Conservation (phyloP, 2,888 invertebrate genomes). For the Nebria salina region DNA sequence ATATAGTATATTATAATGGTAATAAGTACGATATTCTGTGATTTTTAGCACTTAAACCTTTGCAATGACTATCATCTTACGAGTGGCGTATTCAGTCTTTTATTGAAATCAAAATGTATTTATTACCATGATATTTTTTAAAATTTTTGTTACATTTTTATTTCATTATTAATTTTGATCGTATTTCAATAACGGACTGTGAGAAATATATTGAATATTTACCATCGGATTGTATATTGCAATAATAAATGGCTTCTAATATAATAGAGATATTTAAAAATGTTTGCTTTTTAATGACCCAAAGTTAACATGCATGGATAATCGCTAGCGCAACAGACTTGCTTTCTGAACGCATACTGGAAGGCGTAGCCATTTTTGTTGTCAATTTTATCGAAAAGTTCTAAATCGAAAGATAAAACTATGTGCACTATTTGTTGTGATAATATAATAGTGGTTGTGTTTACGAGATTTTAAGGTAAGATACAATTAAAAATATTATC, state of each 20-base stretch:
- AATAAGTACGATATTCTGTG: conserved; percentile 46
- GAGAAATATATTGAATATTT: conserved; percentile 16
- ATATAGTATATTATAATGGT: conserved; percentile 28
- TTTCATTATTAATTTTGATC: conserved; percentile 24
- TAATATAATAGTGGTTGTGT: conserved; percentile 9
- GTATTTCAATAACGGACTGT: conserved; percentile 43
- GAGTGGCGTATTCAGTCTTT: conserved; percentile 39
- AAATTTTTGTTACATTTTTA: conserved; percentile 16
- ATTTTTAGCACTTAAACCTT: conserved; percentile 44
- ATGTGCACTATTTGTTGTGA: conserved; percentile 10
- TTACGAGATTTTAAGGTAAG: conserved; percentile 10
- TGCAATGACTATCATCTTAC: conserved; percentile 45
- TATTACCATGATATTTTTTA: conserved; percentile 27
- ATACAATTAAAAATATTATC: background rate
- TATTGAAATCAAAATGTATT: conserved; percentile 38
- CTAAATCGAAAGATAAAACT: conserved; percentile 16
- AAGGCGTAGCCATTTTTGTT: conserved; percentile 41
- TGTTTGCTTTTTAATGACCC: no score
- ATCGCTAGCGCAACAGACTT: background rate
- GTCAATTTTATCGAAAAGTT: conserved; percentile 30
- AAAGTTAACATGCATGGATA: background rate
- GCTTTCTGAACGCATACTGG: conserved; percentile 32
- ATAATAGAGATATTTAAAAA: background rate
- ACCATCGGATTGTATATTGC: conserved; percentile 32
- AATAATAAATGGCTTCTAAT: conserved; percentile 38